Evolutionary conservation across 2,888 invertebrate species (phyloP).

Genomic region (Gastrophysa polygoni): DNA sequence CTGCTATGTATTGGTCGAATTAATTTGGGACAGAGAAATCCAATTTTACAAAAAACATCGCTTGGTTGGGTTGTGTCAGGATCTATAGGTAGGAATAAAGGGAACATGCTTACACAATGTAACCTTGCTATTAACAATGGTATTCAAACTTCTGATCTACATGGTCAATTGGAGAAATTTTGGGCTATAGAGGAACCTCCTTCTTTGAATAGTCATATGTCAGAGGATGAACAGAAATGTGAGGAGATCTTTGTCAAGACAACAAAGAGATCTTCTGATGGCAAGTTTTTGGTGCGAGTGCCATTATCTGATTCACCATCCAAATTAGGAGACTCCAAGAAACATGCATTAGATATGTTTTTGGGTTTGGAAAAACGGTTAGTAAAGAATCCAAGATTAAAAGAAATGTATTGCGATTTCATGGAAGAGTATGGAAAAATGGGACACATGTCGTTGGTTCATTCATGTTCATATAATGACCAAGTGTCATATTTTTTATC

Average conservation of each 20-base stretch:
- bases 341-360: slow-evolving; percentile 15
- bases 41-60: slow-evolving; percentile 17
- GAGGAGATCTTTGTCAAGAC: slow-evolving; percentile 18
- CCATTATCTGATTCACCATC: slow-evolving; percentile 3
- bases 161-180: slow-evolving; percentile 19
- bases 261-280: slow-evolving; percentile 4
- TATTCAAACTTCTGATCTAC: slow-evolving; percentile 5
- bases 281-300: slow-evolving; percentile 16
- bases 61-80: slow-evolving; percentile 18
- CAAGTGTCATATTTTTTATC: slow-evolving; percentile 19
- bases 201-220: not conserved
- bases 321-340: slow-evolving; percentile 12
- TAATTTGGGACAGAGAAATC: not conserved
- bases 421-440: slow-evolving; percentile 23
- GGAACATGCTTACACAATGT: not conserved
- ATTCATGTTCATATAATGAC: not conserved
- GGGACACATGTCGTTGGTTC: slow-evolving; percentile 21
- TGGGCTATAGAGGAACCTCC: slow-evolving; percentile 12
- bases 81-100: slow-evolving; percentile 4
- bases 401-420: slow-evolving; percentile 22
- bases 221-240: slow-evolving; percentile 9
- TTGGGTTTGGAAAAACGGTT: slow-evolving; percentile 20
- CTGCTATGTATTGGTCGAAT: slow-evolving; percentile 11
- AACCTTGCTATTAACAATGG: not conserved
- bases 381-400: slow-evolving; percentile 3